Percentiles rank a stretch among this genome's conserved stretches.
phyloP scores from a whole-genome alignment of 2,113 vertebrate genomes.

The Platysteira castanea region DNA sequence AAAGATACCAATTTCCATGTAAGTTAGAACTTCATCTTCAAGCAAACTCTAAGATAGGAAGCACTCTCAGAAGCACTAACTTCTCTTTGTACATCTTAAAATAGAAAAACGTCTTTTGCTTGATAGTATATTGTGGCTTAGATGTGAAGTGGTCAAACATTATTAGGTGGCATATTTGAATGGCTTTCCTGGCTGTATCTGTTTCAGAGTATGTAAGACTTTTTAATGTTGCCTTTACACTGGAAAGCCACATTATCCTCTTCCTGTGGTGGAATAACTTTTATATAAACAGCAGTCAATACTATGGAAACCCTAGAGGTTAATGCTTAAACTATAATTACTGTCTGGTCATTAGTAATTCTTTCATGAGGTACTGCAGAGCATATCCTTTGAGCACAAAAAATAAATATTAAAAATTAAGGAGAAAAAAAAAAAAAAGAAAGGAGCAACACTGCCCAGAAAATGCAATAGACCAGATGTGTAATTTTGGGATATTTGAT shows the following conservation, averaged over 20 bases:
- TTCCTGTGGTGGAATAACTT: neutral
- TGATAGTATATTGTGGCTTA: neutral
- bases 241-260: neutral
- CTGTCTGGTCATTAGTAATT: neutral
- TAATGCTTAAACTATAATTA: neutral
- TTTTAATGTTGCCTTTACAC: neutral
- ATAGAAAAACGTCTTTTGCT: neutral
- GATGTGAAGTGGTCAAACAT: neutral
- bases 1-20: neutral
- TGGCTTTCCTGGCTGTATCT: neutral
- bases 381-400: neutral
- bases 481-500: neutral
- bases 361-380: neutral
- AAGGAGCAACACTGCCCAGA: fast-evolving
- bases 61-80: neutral
- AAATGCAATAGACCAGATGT: neutral
- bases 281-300: neutral
- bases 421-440: neutral
- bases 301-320: neutral
- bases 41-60: neutral
- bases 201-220: neutral
- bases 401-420: neutral
- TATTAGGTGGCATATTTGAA: neutral
- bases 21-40: neutral
- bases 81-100: neutral